Evolutionary conservation across 2,113 vertebrate genomes (phyloP), one percentile per base, ranked within the genome.

Genomic region (Podarcis cretensis): DNA sequence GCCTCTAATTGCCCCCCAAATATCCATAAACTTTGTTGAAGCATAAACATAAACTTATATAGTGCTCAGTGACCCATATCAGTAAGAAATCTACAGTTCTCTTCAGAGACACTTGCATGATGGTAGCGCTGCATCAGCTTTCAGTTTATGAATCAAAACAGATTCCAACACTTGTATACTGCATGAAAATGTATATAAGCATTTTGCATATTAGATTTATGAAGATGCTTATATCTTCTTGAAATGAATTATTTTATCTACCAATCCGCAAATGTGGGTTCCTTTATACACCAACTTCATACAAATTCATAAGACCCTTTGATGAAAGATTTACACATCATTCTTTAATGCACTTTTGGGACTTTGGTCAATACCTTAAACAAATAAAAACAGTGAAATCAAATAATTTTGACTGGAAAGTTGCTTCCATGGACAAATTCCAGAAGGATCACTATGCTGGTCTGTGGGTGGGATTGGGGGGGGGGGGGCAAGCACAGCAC

Each of bases 1-100:
- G 43, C 27, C 57, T 81, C 66, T 95, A 73, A 81, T 23, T 54
- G 43, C 1, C 87, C 5, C 20, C 68, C 43, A 85, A 89, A 54
- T 18, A 25, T 69, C 63, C 37, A 21, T 0, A 0, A 23, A 79
- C 81, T 27, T 40, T 65, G 20, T 80, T 65, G 65, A 87, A 87
- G 9, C 5, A 78, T 81, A 25, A 83, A 76, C 54, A 48, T 48
- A 48, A 48, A 48, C 35, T 68, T 83, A 6, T 85, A 84, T 4
- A 35, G 14, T 65, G 78, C 37, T 87, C 57, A 73, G 37, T 23
- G 83, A 75, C 8, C 3, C 86, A 10, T 1, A 18, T 3, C 74
- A 77, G n/a, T 35, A 59, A 65, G 65, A 65, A 68, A 54, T 82
- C 71, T 2, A 88, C 0, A 0, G 65, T 12, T 54, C 4, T 59